These are phyloP conservation scores for Formicarius rufipectus DNA, from an alignment of 2,113 vertebrate genomes.

Conservation along the genomic window DNA sequence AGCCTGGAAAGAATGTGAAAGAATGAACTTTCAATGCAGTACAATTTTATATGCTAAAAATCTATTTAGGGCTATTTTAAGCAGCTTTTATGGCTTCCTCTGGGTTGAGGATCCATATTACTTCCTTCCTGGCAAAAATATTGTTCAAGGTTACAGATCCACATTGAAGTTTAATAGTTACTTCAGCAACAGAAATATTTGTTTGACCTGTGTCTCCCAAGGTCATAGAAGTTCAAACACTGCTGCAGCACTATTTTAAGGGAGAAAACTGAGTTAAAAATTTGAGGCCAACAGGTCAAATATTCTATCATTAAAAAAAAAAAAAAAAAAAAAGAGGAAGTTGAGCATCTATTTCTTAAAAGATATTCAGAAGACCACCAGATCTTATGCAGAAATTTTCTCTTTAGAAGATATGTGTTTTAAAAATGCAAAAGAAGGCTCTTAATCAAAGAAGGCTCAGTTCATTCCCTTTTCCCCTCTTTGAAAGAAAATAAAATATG, in stretches of 20 bases:
- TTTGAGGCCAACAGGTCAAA: slow-evolving; percentile 50
- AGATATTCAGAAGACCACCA: slow-evolving; percentile 18
- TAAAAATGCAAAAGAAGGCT: slow-evolving; percentile 34
- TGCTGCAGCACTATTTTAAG: slow-evolving; percentile 13
- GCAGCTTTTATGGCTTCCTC: neutral
- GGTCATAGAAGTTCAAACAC: slow-evolving; percentile 27
- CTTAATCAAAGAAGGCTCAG: slow-evolving; percentile 31
- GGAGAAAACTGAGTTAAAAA: neutral
- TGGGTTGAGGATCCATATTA: neutral
- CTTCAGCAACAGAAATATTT: slow-evolving; percentile 36
- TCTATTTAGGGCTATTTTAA: neutral
- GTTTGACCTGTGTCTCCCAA: slow-evolving; percentile 7
- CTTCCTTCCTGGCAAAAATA: slow-evolving; percentile 13
- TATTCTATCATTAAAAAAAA: neutral
- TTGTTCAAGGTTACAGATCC: neutral
- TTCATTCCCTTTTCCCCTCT: neutral
- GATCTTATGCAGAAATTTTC: neutral
- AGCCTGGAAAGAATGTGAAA: neutral
- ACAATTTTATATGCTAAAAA: neutral
- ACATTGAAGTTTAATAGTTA: neutral
- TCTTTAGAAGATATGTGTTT: neutral
- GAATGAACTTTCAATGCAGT: neutral
- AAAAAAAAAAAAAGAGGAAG: neutral
- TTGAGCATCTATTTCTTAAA: neutral
- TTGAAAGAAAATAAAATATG: slow-evolving; percentile 61